A percentile compares a stretch with the other conserved stretches of the same genome.
These are phyloP conservation scores for Holacanthus passer DNA, from an alignment of 2,113 vertebrate genomes.

Conservation along the genomic window DNA sequence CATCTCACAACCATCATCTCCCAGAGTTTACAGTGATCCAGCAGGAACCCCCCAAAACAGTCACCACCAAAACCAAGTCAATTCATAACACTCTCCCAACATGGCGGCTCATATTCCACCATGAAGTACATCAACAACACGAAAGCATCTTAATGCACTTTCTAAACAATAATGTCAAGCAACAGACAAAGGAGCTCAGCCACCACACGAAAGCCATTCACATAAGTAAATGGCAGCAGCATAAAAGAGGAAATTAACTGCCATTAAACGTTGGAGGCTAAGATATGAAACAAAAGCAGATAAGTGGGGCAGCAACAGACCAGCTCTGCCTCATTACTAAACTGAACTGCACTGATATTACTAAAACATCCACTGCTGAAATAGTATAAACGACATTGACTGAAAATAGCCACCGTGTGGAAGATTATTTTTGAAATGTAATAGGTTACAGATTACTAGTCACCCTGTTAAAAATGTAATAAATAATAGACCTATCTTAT, in stretches of 20 bases:
- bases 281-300: neutral
- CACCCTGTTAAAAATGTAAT: too few relatives aligned
- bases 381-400: too few relatives aligned
- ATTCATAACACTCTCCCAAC: neutral
- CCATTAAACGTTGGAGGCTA: neutral
- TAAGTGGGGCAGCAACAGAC: neutral
- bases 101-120: neutral
- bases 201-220: neutral
- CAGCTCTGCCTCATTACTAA: too few relatives aligned
- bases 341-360: too few relatives aligned
- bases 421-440: too few relatives aligned
- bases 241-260: neutral
- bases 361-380: too few relatives aligned
- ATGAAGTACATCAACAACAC: neutral
- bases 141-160: neutral
- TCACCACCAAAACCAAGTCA: neutral
- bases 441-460: too few relatives aligned
- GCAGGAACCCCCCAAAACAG: neutral
- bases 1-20: neutral
- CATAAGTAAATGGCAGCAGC: neutral
- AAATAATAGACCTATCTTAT: too few relatives aligned
- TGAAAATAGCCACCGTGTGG: too few relatives aligned
- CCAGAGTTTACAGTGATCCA: neutral
- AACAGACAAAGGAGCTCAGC: neutral
- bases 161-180: neutral